Conservation (phyloP, 2,113 vertebrate species). For the Neogale vison region DNA sequence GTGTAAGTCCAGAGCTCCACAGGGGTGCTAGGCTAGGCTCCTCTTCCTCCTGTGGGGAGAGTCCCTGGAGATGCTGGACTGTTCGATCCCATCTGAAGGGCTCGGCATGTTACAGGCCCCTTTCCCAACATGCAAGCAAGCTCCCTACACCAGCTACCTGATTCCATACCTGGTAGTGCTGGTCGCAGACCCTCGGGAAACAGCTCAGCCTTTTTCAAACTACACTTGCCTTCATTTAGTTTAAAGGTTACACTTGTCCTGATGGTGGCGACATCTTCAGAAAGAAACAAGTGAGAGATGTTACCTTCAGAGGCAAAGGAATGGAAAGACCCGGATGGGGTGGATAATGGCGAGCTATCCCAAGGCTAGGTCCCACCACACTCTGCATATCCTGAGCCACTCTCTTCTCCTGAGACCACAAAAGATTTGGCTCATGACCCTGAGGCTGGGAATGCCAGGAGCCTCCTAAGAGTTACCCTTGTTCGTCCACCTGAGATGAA, state of each 20-base stretch:
- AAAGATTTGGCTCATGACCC: not conserved
- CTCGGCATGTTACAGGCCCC: not conserved
- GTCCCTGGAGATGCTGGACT: not conserved
- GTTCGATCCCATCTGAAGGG: not conserved
- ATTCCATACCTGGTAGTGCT: conserved; percentile 91
- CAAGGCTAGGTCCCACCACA: not conserved
- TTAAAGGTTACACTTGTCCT: conserved; percentile 95
- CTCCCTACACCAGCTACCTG: conserved; percentile 1
- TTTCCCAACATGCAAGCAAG: conserved; percentile 16
- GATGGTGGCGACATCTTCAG: conserved; percentile 87
- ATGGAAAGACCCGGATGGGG: not conserved
- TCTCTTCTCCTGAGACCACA: not conserved
- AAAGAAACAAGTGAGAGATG: conserved; percentile 78
- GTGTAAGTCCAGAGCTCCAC: not conserved
- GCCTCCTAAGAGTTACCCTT: not conserved
- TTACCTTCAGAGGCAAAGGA: conserved; percentile 76
- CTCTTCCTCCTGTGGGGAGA: not conserved
- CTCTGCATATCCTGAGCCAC: not conserved
- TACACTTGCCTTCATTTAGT: conserved; percentile 93
- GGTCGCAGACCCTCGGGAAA: conserved; percentile 89
- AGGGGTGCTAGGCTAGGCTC: not conserved
- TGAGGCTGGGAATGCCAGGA: not conserved
- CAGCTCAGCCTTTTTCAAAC: conserved; percentile 93
- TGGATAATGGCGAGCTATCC: not conserved
- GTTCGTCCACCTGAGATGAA: not conserved